Percentiles rank a stretch among this genome's conserved stretches.
phyloP scores from a whole-genome alignment of 2,113 vertebrate species.

The Ceuthmochares aereus region DNA sequence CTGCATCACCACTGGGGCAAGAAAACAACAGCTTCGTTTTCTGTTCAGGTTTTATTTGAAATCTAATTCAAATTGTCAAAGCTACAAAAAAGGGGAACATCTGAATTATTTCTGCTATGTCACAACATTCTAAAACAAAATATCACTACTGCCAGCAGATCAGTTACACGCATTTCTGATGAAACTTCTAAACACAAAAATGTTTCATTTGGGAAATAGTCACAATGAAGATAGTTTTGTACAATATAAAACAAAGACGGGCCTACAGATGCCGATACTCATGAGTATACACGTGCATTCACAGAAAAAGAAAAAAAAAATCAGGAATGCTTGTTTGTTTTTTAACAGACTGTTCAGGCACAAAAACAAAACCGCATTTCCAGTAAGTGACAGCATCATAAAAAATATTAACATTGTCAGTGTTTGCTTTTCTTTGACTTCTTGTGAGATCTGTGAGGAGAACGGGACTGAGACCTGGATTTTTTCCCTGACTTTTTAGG shows the following conservation, averaged over 20 bases:
- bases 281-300: conserved; percentile 86
- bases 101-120: conserved; percentile 80
- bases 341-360: conserved; percentile 84
- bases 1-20: conserved; percentile 66
- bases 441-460: conserved; percentile 98
- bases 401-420: conserved; percentile 84
- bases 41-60: conserved; percentile 88
- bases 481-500: conserved; percentile 98
- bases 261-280: conserved; percentile 82
- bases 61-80: conserved; percentile 86
- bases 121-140: conserved; percentile 86
- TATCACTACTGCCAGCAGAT: conserved; percentile 84
- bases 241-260: conserved; percentile 88
- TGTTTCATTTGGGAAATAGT: conserved; percentile 78
- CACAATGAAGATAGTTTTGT: conserved; percentile 83
- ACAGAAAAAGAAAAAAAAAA: conserved; percentile 73
- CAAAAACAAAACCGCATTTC: conserved; percentile 85
- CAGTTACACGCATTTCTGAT: conserved; percentile 83
- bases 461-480: conserved; percentile 94
- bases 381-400: conserved; percentile 83
- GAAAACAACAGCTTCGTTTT: conserved; percentile 79
- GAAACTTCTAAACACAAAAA: conserved; percentile 83
- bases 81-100: conserved; percentile 84
- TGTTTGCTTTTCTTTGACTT: conserved; percentile 99
- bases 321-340: conserved; percentile 83